Conservation (phyloP, 2,888 invertebrate species). For the Helleia helle region DNA sequence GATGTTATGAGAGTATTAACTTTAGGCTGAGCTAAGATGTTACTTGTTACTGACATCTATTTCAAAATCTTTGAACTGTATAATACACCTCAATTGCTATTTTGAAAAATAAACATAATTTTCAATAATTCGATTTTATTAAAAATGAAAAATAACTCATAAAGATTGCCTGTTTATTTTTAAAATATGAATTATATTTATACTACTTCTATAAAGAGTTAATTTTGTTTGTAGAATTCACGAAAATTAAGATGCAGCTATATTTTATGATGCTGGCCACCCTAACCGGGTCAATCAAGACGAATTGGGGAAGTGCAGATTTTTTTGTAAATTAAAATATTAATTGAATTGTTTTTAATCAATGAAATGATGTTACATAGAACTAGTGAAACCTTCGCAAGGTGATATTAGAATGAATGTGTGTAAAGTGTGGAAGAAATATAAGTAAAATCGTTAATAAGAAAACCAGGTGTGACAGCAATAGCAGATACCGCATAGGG, state of each 20-base stretch:
- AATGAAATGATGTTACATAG: constrained; percentile 42
- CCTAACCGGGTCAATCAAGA: constrained; percentile 43
- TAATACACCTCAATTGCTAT: too few species aligned
- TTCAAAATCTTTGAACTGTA: too few species aligned
- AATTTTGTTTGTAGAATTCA: too few species aligned
- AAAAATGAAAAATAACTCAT: too few species aligned
- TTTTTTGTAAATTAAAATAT: constrained; percentile 39
- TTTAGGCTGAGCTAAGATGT: too few species aligned
- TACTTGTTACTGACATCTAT: too few species aligned
- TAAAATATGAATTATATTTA: too few species aligned
- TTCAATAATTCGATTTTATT: too few species aligned
- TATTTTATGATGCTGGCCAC: constrained; percentile 36
- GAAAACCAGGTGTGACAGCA: constrained; percentile 38
- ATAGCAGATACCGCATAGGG: constrained; percentile 58
- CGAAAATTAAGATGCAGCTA: constrained; percentile 18
- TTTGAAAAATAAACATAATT: too few species aligned
- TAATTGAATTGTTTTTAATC: constrained; percentile 45
- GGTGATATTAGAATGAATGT: constrained; percentile 43
- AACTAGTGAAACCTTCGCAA: constrained; percentile 28
- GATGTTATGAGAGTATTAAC: too few species aligned
- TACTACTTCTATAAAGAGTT: too few species aligned
- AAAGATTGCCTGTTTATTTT: too few species aligned
- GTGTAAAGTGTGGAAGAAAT: constrained; percentile 38
- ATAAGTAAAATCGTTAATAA: constrained; percentile 35
- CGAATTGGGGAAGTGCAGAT: constrained; percentile 50